A percentile compares a stretch with the other conserved stretches of the same genome.
Conservation (phyloP, 1,140 invertebrate species). For the Ostrea edulis region DNA sequence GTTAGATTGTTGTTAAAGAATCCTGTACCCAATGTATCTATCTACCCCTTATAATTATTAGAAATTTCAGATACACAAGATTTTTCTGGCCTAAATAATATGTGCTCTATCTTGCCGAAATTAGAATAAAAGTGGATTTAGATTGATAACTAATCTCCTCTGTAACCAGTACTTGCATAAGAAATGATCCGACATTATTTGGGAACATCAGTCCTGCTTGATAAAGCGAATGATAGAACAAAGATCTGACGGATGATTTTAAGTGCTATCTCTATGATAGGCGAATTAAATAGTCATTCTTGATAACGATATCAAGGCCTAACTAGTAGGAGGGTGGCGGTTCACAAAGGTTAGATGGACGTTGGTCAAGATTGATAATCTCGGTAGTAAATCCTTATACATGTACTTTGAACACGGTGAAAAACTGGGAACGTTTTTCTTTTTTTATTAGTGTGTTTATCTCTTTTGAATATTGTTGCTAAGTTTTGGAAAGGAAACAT, state of each 20-base stretch:
- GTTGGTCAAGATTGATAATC: conserved; percentile 30
- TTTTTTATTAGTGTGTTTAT: background rate
- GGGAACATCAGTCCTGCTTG: conserved; percentile 36
- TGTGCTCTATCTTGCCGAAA: conserved; percentile 50
- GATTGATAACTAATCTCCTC: conserved; percentile 41
- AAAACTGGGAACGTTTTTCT: background rate
- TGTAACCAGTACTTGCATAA: conserved; percentile 29
- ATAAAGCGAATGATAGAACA: conserved; percentile 14
- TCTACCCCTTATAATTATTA: too few relatives aligned
- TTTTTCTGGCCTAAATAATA: background rate
- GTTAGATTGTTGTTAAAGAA: too few relatives aligned
- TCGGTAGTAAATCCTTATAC: background rate
- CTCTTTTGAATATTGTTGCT: too few relatives aligned
- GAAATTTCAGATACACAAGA: background rate
- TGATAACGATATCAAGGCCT: conserved; percentile 26
- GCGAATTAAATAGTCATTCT: conserved; percentile 42
- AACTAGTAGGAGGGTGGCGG: conserved; percentile 17
- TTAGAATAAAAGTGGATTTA: conserved; percentile 48
- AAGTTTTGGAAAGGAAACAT: too few relatives aligned
- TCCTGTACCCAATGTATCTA: too few relatives aligned
- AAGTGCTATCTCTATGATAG: conserved; percentile 37
- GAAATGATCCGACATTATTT: conserved; percentile 33
- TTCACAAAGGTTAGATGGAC: conserved; percentile 31
- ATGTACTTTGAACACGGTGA: conserved; percentile 16
- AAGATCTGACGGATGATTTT: conserved; percentile 37